phyloP scores from a whole-genome alignment of 1,140 invertebrate species.

The Triops longicaudatus region DNA sequence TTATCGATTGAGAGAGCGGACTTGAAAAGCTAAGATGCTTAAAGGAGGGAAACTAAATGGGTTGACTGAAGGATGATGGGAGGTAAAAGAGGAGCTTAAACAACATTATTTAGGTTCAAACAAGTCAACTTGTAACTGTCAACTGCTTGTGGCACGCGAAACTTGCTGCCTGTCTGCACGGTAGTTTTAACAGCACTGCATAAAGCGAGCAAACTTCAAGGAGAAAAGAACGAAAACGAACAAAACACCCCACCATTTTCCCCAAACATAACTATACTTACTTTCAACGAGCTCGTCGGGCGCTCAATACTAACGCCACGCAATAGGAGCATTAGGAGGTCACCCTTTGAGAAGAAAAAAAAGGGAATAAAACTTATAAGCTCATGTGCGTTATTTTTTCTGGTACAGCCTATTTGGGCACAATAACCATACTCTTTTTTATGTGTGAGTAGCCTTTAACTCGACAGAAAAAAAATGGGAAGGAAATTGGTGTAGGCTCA shows the following conservation, averaged over 20 bases:
- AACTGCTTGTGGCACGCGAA: neutral
- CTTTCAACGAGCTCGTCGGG: neutral
- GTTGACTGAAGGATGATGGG: neutral
- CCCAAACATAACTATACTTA: neutral
- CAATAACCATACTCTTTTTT: too few species aligned
- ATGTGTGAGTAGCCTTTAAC: neutral
- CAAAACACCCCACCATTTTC: neutral
- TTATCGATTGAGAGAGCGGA: neutral
- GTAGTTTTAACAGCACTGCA: neutral
- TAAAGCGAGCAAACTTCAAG: neutral
- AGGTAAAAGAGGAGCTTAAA: neutral
- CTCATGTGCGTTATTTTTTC: too few species aligned
- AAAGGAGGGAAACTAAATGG: neutral
- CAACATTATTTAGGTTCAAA: neutral
- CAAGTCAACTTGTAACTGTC: constrained; percentile 10
- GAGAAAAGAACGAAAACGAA: neutral
- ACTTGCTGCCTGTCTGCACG: neutral
- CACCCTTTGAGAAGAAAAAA: neutral
- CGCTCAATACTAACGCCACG: neutral
- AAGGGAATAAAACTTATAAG: too few species aligned
- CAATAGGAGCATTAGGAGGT: neutral
- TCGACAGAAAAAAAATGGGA: neutral
- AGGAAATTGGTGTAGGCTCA: neutral
- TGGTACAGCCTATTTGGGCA: too few species aligned
- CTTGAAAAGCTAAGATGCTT: neutral